These are phyloP conservation scores for Oreochromis tanganicae DNA, from an alignment of 2,113 vertebrate species.

Conservation along the genomic window DNA sequence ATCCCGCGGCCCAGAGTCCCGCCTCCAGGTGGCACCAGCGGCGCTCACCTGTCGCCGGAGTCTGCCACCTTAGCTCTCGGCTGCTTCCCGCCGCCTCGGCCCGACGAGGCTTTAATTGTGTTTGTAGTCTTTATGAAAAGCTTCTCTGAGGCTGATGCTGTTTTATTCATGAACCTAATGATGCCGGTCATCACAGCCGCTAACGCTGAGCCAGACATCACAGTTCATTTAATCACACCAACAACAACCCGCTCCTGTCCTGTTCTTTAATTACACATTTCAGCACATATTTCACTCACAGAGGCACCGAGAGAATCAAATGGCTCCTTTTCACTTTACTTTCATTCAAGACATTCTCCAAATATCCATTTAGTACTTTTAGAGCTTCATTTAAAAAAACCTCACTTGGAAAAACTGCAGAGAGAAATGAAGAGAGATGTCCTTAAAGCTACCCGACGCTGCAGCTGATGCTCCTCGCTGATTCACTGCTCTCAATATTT, in stretches of 20 bases:
- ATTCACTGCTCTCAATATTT: constrained; percentile 13
- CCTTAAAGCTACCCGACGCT: neutral
- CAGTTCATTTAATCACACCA: neutral
- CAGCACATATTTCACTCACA: neutral
- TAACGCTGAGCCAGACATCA: neutral
- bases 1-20: neutral
- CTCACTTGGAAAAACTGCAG: neutral
- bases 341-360: neutral
- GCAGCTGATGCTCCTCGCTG: neutral
- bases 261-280: neutral
- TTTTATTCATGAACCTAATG: neutral
- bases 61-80: neutral
- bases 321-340: neutral
- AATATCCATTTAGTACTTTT: neutral
- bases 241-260: neutral
- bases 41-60: neutral
- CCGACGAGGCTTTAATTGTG: neutral
- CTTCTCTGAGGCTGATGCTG: neutral
- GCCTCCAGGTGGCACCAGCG: neutral
- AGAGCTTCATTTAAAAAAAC: neutral
- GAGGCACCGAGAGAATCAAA: neutral
- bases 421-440: neutral
- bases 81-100: neutral
- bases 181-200: neutral
- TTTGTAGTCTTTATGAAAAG: neutral